Evolutionary conservation across 2,888 invertebrate genomes (phyloP).

Genomic region (Iselma pallidipennis): DNA sequence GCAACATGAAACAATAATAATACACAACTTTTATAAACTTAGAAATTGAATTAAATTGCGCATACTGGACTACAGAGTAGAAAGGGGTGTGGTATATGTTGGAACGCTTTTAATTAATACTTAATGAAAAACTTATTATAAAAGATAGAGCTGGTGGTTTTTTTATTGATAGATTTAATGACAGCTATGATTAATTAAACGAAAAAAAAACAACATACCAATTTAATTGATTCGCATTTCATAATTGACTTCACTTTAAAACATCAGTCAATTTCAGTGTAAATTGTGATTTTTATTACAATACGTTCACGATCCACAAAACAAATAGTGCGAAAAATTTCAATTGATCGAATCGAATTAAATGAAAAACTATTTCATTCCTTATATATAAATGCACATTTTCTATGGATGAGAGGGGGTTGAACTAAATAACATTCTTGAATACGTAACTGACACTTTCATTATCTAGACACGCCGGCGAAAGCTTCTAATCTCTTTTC

Average conservation of each 20-base stretch:
- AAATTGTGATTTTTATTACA: constrained; percentile 5
- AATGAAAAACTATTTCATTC: constrained; percentile 3
- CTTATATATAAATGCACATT: not conserved
- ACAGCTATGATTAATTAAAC: constrained; percentile 16
- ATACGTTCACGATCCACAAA: not conserved
- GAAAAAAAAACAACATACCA: constrained; percentile 13
- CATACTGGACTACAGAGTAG: constrained; percentile 1
- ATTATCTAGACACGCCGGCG: constrained; percentile 28
- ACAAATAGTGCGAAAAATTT: not conserved
- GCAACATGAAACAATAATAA: not conserved
- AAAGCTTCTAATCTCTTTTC: constrained; percentile 30
- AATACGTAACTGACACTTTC: constrained; percentile 30
- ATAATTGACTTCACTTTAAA: constrained; percentile 2
- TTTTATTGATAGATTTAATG: constrained; percentile 15
- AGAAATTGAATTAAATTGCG: constrained; percentile 10
- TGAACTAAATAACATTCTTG: constrained; percentile 25
- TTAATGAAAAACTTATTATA: constrained; percentile 11
- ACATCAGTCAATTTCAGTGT: not conserved
- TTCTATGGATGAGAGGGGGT: not conserved
- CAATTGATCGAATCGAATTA: not conserved
- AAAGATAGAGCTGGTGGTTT: constrained; percentile 9
- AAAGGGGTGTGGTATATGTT: not conserved
- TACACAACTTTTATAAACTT: constrained; percentile 4
- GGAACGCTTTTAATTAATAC: constrained; percentile 11
- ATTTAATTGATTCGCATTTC: constrained; percentile 18